Conservation (phyloP, 92 coral and sea anemone genomes). For the Chrysogorgia sp. region DNA sequence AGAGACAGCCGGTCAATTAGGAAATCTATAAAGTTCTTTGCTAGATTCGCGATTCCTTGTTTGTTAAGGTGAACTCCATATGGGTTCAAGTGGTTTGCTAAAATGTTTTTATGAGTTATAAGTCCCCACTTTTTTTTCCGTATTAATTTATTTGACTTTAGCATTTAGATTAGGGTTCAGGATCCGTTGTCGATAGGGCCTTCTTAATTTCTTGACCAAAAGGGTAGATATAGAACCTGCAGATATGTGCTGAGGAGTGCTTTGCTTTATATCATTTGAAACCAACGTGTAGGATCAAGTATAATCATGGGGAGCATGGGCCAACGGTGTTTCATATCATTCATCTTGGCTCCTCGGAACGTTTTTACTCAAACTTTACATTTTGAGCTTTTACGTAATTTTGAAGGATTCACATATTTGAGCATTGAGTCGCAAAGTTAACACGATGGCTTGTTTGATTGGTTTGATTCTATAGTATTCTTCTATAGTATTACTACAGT, state of each 20-base stretch:
- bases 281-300: neutral
- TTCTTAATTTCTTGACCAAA: conserved; percentile 7
- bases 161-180: conserved; percentile 10
- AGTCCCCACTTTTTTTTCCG: conserved; percentile 24
- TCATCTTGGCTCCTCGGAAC: too few relatives aligned
- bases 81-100: conserved; percentile 20
- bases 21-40: conserved; percentile 4
- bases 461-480: too few relatives aligned
- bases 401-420: too few relatives aligned
- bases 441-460: too few relatives aligned
- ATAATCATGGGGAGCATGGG: too few relatives aligned
- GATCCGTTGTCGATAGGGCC: neutral
- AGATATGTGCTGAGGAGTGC: conserved; percentile 6
- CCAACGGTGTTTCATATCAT: too few relatives aligned
- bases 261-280: neutral
- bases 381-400: too few relatives aligned
- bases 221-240: neutral
- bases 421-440: too few relatives aligned
- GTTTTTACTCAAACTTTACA: too few relatives aligned
- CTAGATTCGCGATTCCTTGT: conserved; percentile 13
- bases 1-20: conserved; percentile 6
- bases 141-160: conserved; percentile 8
- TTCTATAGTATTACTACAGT: too few relatives aligned
- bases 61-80: conserved; percentile 30
- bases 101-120: conserved; percentile 12